A percentile compares a stretch with the other conserved stretches of the same genome.
Evolutionary conservation across 92 coral and sea anemone species (phyloP).

Genomic region (Porites divaricata): DNA sequence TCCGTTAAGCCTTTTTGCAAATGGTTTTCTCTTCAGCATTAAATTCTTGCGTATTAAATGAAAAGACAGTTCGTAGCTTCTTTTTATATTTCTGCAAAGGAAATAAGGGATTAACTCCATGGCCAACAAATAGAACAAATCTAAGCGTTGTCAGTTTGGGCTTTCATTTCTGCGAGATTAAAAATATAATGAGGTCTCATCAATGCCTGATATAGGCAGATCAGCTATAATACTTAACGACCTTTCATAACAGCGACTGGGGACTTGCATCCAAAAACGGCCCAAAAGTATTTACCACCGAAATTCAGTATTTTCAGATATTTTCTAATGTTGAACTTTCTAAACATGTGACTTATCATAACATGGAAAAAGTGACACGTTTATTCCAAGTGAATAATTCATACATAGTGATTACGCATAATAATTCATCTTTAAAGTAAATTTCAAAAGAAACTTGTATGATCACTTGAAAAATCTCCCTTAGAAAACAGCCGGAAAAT

Average conservation of each 20-base stretch:
- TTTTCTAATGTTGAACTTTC: not conserved
- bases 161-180: too few species aligned
- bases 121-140: too few species aligned
- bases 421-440: not conserved
- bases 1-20: too few species aligned
- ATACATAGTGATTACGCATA: slow-evolving; percentile 4
- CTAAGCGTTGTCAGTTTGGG: too few species aligned
- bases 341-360: not conserved
- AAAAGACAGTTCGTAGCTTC: too few species aligned
- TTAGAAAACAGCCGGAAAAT: not conserved
- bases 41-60: too few species aligned
- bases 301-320: not conserved
- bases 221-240: not conserved
- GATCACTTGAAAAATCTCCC: not conserved
- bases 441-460: not conserved
- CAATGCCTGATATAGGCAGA: not conserved
- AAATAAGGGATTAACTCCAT: too few species aligned
- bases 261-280: not conserved
- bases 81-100: too few species aligned
- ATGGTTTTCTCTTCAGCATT: too few species aligned
- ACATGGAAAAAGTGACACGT: not conserved
- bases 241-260: not conserved
- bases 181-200: too few species aligned
- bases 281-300: too few species aligned
- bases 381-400: slow-evolving; percentile 32